phyloP scores from a whole-genome alignment of 2,113 vertebrate species.

The Tor tambroides region DNA sequence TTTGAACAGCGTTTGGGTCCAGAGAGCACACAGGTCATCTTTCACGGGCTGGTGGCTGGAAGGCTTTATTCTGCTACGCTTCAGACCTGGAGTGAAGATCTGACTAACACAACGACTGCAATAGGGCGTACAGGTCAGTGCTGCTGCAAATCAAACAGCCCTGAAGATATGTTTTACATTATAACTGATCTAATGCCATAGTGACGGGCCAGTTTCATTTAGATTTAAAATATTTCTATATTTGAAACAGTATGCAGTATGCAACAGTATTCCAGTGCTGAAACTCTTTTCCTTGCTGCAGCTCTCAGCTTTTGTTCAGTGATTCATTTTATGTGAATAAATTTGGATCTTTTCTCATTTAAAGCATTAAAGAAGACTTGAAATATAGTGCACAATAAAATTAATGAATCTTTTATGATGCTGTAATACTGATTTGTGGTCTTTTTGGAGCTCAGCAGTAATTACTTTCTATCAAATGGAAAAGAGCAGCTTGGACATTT shows the following conservation, averaged over 20 bases:
- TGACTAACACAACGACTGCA: constrained; percentile 77
- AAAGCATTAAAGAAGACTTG: background rate
- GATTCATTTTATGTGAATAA: background rate
- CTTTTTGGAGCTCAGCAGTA: background rate
- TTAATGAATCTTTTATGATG: background rate
- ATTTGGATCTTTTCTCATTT: background rate
- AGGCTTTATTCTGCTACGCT: constrained; percentile 85
- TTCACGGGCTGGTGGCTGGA: constrained; percentile 83
- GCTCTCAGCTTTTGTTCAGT: background rate
- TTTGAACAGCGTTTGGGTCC: constrained; percentile 73
- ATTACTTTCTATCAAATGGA: background rate
- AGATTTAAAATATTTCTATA: background rate
- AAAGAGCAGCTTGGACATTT: background rate
- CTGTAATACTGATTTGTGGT: background rate
- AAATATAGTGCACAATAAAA: background rate
- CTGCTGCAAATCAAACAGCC: background rate
- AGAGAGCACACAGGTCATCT: constrained; percentile 76
- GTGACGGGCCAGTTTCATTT: background rate
- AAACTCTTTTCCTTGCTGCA: background rate
- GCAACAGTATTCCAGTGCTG: background rate
- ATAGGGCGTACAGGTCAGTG: constrained; percentile 85
- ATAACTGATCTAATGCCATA: background rate
- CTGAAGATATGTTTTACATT: background rate
- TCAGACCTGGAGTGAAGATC: constrained; percentile 89
- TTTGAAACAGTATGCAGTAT: background rate